A percentile compares a stretch with the other conserved stretches of the same genome.
Conservation (phyloP, 2,797 vertebrate genomes). For the Gymnoscopelus microlampas region DNA sequence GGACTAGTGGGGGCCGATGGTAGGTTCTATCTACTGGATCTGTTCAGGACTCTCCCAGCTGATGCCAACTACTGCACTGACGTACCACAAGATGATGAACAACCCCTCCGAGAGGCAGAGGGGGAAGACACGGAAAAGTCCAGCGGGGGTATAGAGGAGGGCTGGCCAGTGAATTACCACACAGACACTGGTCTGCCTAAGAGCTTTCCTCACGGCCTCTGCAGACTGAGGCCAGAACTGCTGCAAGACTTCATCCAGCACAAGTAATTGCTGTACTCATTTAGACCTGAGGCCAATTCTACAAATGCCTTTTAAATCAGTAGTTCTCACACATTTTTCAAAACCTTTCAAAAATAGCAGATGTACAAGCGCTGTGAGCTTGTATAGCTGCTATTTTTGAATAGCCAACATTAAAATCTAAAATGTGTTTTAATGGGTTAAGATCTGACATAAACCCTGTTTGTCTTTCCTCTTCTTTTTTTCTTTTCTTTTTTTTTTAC, state of each 20-base stretch:
- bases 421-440: too few relatives aligned
- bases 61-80: conserved; percentile 82
- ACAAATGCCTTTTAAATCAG: too few relatives aligned
- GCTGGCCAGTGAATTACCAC: conserved; percentile 68
- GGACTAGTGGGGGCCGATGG: conserved; percentile 85
- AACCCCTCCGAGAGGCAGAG: conserved; percentile 37
- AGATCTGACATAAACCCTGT: too few relatives aligned
- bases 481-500: neutral
- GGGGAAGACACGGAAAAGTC: conserved; percentile 28
- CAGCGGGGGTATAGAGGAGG: conserved; percentile 42
- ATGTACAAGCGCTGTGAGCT: too few relatives aligned
- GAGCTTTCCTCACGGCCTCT: conserved; percentile 78
- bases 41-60: conserved; percentile 82
- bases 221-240: conserved; percentile 83
- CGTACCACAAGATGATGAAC: conserved; percentile 41
- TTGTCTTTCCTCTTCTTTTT: neutral
- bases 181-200: conserved; percentile 66
- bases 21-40: conserved; percentile 84
- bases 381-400: too few relatives aligned
- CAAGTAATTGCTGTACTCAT: conserved; percentile 76
- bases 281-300: too few relatives aligned
- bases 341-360: too few relatives aligned
- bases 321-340: too few relatives aligned
- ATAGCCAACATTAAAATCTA: too few relatives aligned
- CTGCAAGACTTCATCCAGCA: conserved; percentile 80